Evolutionary conservation across 2,797 vertebrate genomes (phyloP).

Genomic region (Antennarius maculatus): DNA sequence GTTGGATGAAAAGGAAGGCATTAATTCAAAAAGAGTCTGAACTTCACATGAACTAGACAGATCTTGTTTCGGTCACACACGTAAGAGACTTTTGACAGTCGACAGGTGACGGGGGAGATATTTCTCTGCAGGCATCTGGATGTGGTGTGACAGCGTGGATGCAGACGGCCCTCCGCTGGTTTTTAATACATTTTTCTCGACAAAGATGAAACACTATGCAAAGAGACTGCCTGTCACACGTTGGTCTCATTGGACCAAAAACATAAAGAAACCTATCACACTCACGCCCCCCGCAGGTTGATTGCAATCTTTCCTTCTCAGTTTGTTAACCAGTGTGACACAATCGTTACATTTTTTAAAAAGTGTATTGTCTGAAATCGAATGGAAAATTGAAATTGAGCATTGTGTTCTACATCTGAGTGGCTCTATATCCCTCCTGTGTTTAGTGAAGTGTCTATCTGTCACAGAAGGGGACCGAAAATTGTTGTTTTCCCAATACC

Average conservation of each 20-base stretch:
- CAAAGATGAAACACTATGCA: slow-evolving; percentile 47
- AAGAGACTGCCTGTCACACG: slow-evolving; percentile 40
- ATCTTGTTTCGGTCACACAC: slow-evolving; percentile 25
- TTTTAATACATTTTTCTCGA: slow-evolving; percentile 43
- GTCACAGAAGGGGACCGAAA: slow-evolving; percentile 33
- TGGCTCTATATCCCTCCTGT: slow-evolving; percentile 17
- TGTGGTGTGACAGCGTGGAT: slow-evolving; percentile 19
- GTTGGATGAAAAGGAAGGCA: slow-evolving; percentile 25
- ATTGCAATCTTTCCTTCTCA: slow-evolving; percentile 39
- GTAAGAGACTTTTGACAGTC: slow-evolving; percentile 40
- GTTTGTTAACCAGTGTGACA: slow-evolving; percentile 52
- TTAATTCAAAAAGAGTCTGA: slow-evolving; percentile 46
- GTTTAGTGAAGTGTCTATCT: slow-evolving; percentile 37
- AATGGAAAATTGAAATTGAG: slow-evolving; percentile 66
- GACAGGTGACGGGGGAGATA: slow-evolving; percentile 34
- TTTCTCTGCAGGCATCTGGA: slow-evolving; percentile 27
- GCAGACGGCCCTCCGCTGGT: slow-evolving; percentile 20
- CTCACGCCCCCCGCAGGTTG: slow-evolving; percentile 26
- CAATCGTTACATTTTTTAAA: slow-evolving; percentile 55
- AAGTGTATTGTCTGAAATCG: slow-evolving; percentile 47
- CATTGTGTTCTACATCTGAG: slow-evolving; percentile 45
- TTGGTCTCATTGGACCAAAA: slow-evolving; percentile 51
- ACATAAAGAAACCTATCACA: slow-evolving; percentile 43
- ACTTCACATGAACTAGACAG: slow-evolving; percentile 47
- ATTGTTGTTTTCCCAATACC: not conserved